Evolutionary conservation across 35 echinoderm and acorn worm species (phyloP).

Genomic region (Lytechinus variegatus): DNA sequence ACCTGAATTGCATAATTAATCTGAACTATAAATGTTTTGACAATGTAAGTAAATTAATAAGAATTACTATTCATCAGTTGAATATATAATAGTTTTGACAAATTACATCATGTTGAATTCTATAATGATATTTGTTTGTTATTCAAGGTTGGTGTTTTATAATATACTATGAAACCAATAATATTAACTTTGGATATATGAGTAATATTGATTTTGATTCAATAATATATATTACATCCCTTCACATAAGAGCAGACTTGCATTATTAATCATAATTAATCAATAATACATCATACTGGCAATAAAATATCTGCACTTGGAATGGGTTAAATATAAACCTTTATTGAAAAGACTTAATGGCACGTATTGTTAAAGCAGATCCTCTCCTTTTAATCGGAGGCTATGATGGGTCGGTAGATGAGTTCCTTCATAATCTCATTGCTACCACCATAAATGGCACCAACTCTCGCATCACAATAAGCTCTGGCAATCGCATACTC

Average conservation of each 20-base stretch:
- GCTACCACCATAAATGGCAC: slow-evolving; percentile 79
- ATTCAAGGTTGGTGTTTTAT: no score
- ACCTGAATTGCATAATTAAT: no score
- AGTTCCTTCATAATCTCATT: slow-evolving; percentile 95
- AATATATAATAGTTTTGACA: no score
- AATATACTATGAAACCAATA: no score
- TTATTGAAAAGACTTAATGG: neutral
- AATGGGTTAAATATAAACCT: neutral
- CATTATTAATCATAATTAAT: no score
- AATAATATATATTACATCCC: neutral
- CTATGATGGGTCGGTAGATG: slow-evolving; percentile 46
- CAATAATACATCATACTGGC: neutral
- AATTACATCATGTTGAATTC: no score
- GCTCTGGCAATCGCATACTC: slow-evolving; percentile 78
- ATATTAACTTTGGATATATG: neutral
- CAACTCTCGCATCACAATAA: slow-evolving; percentile 62
- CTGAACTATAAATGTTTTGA: no score
- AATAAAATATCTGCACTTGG: neutral
- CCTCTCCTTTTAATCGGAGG: neutral
- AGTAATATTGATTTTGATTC: neutral
- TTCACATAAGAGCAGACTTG: no score
- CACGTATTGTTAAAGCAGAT: neutral
- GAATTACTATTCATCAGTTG: no score
- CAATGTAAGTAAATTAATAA: no score
- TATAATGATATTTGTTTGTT: no score